Conservation (phyloP, 2,113 vertebrate genomes). For the Neolamprologus kungweensis region DNA sequence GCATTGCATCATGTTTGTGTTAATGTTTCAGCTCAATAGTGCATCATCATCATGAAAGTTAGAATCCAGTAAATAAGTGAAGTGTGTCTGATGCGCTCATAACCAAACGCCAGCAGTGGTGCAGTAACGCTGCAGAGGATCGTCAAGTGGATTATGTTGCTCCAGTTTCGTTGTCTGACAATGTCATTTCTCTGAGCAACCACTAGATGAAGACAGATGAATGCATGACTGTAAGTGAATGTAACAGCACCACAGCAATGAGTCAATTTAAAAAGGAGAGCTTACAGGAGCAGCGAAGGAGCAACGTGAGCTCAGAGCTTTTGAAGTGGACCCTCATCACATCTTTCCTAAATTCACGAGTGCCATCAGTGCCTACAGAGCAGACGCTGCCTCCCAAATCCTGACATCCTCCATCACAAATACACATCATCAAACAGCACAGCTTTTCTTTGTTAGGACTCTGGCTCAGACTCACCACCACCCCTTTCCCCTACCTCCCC, state of each 20-base stretch:
- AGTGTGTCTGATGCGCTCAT: background rate
- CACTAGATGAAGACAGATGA: background rate
- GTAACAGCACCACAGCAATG: background rate
- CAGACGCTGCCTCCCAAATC: background rate
- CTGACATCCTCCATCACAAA: background rate
- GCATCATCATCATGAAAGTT: background rate
- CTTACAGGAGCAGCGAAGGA: background rate
- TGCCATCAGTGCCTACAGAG: background rate
- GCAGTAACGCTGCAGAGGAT: background rate
- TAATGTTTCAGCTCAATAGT: background rate
- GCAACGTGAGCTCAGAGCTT: background rate
- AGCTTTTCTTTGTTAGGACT: slow-evolving; percentile 10
- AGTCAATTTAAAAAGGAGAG: accelerated
- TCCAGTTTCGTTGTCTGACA: background rate
- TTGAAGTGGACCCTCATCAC: background rate
- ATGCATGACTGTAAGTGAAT: background rate
- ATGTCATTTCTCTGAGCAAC: background rate
- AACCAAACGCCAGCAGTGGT: background rate
- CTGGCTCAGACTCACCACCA: background rate
- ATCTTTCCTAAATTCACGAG: background rate
- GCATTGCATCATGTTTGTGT: background rate
- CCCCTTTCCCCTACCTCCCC: background rate
- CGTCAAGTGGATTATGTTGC: background rate
- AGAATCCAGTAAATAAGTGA: background rate
- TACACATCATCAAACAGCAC: background rate